These are phyloP conservation scores for Tamias sibiricus DNA, from an alignment of 2,113 vertebrate genomes.

Conservation along the genomic window DNA sequence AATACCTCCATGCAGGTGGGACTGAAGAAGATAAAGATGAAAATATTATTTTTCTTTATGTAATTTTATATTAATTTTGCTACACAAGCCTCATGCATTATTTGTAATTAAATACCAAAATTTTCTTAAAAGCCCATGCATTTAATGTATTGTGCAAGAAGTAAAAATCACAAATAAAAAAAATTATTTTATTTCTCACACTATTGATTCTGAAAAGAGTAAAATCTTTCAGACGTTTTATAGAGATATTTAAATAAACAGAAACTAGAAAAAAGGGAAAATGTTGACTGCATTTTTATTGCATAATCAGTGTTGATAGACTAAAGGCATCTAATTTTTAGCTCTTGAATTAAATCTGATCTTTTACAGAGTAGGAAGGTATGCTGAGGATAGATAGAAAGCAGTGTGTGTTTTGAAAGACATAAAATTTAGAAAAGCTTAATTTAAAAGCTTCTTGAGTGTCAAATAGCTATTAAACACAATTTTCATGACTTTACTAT, in stretches of 20 bases:
- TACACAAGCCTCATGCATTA: background rate
- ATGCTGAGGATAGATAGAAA: background rate
- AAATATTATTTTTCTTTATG: background rate
- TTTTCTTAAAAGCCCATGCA: background rate
- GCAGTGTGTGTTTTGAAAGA: background rate
- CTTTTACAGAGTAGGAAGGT: background rate
- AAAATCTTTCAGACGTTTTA: background rate
- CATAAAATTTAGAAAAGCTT: slow-evolving; percentile 10
- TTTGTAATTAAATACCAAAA: background rate
- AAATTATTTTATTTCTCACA: background rate
- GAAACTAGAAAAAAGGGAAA: background rate
- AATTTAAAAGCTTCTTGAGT: slow-evolving; percentile 24
- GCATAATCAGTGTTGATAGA: background rate
- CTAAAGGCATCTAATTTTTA: background rate
- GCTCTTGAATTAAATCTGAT: background rate
- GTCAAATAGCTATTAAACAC: slow-evolving; percentile 53
- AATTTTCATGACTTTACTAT: slow-evolving; percentile 65
- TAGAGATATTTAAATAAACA: background rate
- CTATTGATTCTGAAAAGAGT: background rate
- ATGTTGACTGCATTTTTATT: background rate
- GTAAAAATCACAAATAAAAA: background rate
- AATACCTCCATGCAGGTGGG: background rate
- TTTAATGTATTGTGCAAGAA: background rate
- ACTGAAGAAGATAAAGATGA: background rate
- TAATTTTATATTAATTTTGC: background rate